These are phyloP conservation scores for Colostygia pectinataria DNA, from an alignment of 2,888 invertebrate genomes.

Conservation along the genomic window DNA sequence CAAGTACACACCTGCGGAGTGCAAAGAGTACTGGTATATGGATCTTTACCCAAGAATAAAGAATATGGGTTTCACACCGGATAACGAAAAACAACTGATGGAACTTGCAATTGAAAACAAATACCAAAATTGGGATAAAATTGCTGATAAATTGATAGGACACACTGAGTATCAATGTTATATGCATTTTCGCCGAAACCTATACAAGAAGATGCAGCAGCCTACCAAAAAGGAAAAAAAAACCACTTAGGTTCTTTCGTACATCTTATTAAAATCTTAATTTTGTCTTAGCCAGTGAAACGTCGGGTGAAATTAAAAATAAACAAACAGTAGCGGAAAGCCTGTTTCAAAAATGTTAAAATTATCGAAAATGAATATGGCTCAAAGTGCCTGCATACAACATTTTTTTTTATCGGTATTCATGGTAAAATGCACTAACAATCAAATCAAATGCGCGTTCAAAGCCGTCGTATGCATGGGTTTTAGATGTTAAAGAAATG, in stretches of 20 bases:
- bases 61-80: constrained; percentile 8
- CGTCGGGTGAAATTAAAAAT: not conserved
- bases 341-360: too few species aligned
- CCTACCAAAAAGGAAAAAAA: not conserved
- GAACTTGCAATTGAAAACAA: constrained; percentile 4
- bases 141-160: constrained; percentile 3
- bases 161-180: constrained; percentile 18
- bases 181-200: constrained; percentile 16
- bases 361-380: too few species aligned
- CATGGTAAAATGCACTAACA: too few species aligned
- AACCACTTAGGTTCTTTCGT: too few species aligned
- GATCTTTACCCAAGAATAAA: constrained; percentile 10
- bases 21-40: constrained; percentile 20
- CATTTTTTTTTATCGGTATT: too few species aligned
- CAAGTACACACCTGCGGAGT: constrained; percentile 11
- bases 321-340: too few species aligned
- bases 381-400: too few species aligned
- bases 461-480: too few species aligned
- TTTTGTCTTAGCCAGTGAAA: too few species aligned
- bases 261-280: too few species aligned
- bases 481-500: not conserved
- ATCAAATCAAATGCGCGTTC: too few species aligned
- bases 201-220: not conserved
- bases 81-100: constrained; percentile 1
- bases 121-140: constrained; percentile 10